Percentiles rank a stretch among this genome's conserved stretches.
phyloP scores from a whole-genome alignment of 2,888 invertebrate genomes.

The Dichetophora obliterata region DNA sequence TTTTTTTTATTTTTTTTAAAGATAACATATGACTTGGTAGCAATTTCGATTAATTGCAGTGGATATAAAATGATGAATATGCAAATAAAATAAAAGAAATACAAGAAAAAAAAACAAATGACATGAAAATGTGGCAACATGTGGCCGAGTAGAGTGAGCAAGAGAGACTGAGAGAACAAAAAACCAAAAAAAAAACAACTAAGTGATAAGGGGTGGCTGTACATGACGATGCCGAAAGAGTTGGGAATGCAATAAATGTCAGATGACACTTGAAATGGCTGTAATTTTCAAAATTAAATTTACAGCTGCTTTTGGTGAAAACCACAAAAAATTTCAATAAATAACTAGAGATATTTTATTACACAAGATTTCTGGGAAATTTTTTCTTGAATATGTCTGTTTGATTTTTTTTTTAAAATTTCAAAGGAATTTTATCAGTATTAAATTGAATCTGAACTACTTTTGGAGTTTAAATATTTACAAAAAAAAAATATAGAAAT shows the following conservation, averaged over 20 bases:
- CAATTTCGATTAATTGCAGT: constrained; percentile 43
- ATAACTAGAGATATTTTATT: too few species aligned
- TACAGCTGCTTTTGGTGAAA: neutral
- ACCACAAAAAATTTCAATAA: too few species aligned
- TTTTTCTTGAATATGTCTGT: too few species aligned
- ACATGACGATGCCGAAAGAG: neutral
- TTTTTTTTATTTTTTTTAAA: neutral
- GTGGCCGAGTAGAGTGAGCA: neutral
- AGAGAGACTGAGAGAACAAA: neutral
- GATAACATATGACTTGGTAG: constrained; percentile 30
- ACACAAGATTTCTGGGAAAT: too few species aligned
- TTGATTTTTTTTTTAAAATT: too few species aligned
- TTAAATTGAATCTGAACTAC: too few species aligned
- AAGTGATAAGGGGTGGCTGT: neutral
- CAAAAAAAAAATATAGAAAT: too few species aligned
- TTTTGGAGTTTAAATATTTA: too few species aligned
- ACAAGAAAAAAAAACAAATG: neutral
- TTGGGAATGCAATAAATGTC: constrained; percentile 24
- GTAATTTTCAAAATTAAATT: constrained; percentile 17
- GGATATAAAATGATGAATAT: constrained; percentile 39
- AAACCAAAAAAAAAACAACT: neutral
- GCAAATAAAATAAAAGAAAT: constrained; percentile 12
- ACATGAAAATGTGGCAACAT: neutral
- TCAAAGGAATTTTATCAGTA: too few species aligned
- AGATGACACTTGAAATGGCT: neutral